These are phyloP conservation scores for Agrochola circellaris DNA, from an alignment of 2,888 invertebrate species.

Conservation along the genomic window DNA sequence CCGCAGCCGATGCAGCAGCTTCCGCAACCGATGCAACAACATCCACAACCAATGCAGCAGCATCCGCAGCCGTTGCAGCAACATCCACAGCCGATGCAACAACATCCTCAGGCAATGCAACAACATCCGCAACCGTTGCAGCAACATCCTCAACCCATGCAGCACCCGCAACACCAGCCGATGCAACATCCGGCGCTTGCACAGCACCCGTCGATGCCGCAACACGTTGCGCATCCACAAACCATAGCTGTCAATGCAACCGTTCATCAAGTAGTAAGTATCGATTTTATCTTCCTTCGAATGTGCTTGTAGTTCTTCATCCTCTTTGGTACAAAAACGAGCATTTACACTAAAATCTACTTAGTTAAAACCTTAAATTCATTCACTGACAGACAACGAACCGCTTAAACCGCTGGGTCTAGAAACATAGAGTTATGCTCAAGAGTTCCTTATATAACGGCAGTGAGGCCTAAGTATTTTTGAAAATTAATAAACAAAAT, in stretches of 20 bases:
- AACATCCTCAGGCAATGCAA: slow-evolving; percentile 34
- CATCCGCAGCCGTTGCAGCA: slow-evolving; percentile 23
- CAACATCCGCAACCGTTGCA: slow-evolving; percentile 32
- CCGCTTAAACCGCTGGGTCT: neutral
- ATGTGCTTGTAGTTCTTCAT: neutral
- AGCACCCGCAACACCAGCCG: slow-evolving; percentile 69
- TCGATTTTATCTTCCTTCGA: neutral
- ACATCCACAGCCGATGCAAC: slow-evolving; percentile 26
- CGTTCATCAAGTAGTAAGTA: slow-evolving; percentile 72
- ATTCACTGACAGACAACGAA: neutral
- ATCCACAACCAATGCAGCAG: slow-evolving; percentile 17
- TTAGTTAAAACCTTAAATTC: neutral
- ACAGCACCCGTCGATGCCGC: slow-evolving; percentile 67
- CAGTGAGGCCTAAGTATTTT: neutral
- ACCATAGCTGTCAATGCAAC: slow-evolving; percentile 74
- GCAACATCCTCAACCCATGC: slow-evolving; percentile 42
- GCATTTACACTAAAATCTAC: neutral
- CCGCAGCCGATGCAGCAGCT: slow-evolving; percentile 62
- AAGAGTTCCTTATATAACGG: neutral
- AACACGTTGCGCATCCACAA: slow-evolving; percentile 69
- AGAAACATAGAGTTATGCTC: no score
- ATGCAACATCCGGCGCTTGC: slow-evolving; percentile 73
- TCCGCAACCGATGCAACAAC: slow-evolving; percentile 44
- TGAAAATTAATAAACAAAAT: neutral
- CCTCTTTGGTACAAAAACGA: neutral